These are phyloP conservation scores for Pilophorus perplexus DNA, from an alignment of 2,888 invertebrate species.

Conservation along the genomic window DNA sequence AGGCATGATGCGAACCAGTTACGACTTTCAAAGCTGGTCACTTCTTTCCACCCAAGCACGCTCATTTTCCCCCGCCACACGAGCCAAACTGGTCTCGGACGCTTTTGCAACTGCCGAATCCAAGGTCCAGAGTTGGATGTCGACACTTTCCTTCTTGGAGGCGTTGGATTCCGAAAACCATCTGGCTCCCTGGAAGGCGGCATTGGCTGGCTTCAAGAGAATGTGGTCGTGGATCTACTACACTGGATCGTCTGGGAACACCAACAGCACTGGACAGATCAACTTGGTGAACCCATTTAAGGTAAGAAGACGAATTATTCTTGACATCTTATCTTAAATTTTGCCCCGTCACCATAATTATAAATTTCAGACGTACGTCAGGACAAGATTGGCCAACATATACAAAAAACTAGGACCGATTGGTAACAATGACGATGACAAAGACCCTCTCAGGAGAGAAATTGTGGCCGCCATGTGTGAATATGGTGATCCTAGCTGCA, in stretches of 20 bases:
- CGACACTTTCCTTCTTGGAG: not conserved
- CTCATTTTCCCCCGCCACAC: constrained; percentile 5
- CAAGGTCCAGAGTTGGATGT: not conserved
- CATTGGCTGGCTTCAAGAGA: not conserved
- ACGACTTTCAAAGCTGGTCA: not conserved
- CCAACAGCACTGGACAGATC: not conserved
- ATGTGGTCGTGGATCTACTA: constrained; percentile 33
- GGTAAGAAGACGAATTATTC: too few relatives aligned
- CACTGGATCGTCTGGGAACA: not conserved
- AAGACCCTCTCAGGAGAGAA: constrained; percentile 13
- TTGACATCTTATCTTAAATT: too few relatives aligned
- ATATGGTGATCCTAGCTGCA: not conserved
- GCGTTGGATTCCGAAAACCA: constrained; percentile 12
- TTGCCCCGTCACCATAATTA: too few relatives aligned
- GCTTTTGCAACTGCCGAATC: constrained; percentile 20
- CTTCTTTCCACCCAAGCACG: not conserved
- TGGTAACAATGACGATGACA: not conserved
- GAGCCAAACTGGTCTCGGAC: constrained; percentile 33
- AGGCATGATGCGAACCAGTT: constrained; percentile 16
- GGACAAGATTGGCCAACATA: not conserved
- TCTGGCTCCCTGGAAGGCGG: constrained; percentile 28
- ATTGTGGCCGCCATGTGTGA: constrained; percentile 31
- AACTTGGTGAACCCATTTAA: not conserved
- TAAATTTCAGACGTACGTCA: constrained; percentile 22
- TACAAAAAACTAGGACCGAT: constrained; percentile 15